Base-by-base conservation (phyloP, 2,888 invertebrate species). In the Odiellus spinosus region DNA sequence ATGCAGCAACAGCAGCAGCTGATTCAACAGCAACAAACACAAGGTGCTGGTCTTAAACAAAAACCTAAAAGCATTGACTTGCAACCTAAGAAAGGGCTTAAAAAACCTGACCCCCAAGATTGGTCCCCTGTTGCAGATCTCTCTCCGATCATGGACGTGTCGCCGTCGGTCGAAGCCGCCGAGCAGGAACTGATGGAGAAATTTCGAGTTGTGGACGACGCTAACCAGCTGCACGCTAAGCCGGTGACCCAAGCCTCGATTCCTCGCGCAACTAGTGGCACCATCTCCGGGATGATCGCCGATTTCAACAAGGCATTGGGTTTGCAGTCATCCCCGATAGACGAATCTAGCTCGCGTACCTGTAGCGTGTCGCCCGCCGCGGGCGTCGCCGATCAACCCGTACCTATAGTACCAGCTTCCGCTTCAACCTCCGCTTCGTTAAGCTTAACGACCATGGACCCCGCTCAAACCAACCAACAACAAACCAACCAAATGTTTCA, bases 121-220 rank as follows among this genome's bases (percentile, higher is more conserved):
- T 68, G 67, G 67, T 67, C 67, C 1, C 67, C 68, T 3, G 63
- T 65, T 6, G 56, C 67, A 64, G 68, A 69, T 46, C 59, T 69
- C 4, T 68, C 68, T 3, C 68, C 68, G 3, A 69, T 69, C 35
- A 47, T 67, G 41, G 68, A 68, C 54, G 67, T 67, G 3, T 67
- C 68, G 2, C 68, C 68, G 1, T 65, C 67, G 1, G 55, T 67
- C 34, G 67, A 67, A 51, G 63, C 64, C 38, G 65, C 65, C 3
- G 67, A 67, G 51, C 58, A 59, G 42, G 55, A 55, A 42, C 49
- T 53, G 38, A 53, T 56, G 53, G 53, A 56, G 43, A 48, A 49
- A 65, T 67, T 67, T 1, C 66, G 43, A 33, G 17, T 33, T 17
- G 17, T 33, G n/a, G 35, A 17, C 11, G 26, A 45, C 15, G 45